Evolutionary conservation across 2,797 vertebrate genomes (phyloP).

Genomic region (Mus caroli): DNA sequence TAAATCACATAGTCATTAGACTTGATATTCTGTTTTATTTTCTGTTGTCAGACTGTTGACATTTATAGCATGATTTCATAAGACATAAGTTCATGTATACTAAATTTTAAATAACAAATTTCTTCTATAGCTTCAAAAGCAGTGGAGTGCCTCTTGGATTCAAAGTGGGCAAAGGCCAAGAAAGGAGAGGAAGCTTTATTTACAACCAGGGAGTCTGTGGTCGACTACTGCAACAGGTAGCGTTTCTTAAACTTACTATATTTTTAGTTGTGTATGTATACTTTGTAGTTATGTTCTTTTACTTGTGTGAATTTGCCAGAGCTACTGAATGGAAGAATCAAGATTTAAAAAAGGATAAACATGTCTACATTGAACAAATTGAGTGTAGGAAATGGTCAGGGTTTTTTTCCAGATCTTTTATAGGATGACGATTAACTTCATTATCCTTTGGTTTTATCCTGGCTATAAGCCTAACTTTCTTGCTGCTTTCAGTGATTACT

Average conservation of each 20-base stretch:
- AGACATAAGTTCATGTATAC: conserved; percentile 17
- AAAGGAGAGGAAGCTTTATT: conserved; percentile 98
- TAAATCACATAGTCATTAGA: conserved; percentile 41
- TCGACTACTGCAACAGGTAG: conserved; percentile 99
- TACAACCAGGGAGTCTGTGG: conserved; percentile 96
- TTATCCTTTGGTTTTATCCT: neutral
- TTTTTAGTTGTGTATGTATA: conserved; percentile 23
- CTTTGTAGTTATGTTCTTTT: conserved; percentile 56
- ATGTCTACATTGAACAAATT: neutral
- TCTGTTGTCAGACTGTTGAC: conserved; percentile 47
- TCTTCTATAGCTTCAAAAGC: conserved; percentile 95
- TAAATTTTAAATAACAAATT: conserved; percentile 70
- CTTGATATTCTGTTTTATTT: conserved; percentile 72
- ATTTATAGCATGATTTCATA: conserved; percentile 57
- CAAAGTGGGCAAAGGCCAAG: conserved; percentile 98
- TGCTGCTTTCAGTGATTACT: conserved; percentile 33
- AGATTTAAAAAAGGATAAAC: conserved; percentile 41
- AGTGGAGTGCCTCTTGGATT: conserved; percentile 98
- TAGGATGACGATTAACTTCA: conserved; percentile 7
- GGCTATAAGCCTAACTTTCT: neutral
- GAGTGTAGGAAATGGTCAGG: neutral
- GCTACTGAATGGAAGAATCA: conserved; percentile 21
- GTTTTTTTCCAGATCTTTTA: conserved; percentile 9
- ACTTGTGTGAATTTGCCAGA: conserved; percentile 33
- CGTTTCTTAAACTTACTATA: conserved; percentile 45